Base-by-base conservation (phyloP, 2,888 invertebrate genomes). In the Ditula angustiorana region DNA sequence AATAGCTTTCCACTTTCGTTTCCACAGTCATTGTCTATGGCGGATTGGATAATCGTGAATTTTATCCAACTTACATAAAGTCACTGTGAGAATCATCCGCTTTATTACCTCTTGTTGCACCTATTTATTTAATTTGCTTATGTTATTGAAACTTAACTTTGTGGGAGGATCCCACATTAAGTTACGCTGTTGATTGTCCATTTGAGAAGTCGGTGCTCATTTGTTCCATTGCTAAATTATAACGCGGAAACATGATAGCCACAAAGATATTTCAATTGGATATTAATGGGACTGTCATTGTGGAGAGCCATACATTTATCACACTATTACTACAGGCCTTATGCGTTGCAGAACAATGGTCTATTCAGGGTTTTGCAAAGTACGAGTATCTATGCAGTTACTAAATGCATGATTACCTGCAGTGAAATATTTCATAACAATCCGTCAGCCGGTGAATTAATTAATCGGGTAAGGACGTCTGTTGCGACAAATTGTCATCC, bases 1-100 rank as follows among this genome's bases (percentile, higher is more conserved):
- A 89, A 89, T 79, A 80, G 80, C 87, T 88, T 88, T 89, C 86
- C 84, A 88, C 90, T 92, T 91, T 91, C 90, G 80, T 88, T 91
- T 87, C 86, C 87, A 86, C 84, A 82, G 80, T 87, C 88, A 91
- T 92, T 91, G 91, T 91, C 86, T 90, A 87, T 82, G 75, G 75
- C 71, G 75, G 82, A 86, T 91, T 92, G 90, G 84, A 90, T 91
- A 91, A 91, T 80, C 72, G 82, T 74, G 80, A 88, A 90, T 88
- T 87, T 87, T 87, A 77, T 71, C 77, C 75, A 75, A 77, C 81
- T 91, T 90, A 90, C 85, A 86, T 89, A 90, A 90, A 87, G 75
- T 73, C 71, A 74, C 80, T 86, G 87, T 88, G 90, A 86, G 88
- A 90, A 90, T 82, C 70, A 77, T 76, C 76, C 37, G 21, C 56